A percentile compares a stretch with the other conserved stretches of the same genome.
Conservation (phyloP, 2,113 vertebrate genomes). For the Tautogolabrus adspersus region DNA sequence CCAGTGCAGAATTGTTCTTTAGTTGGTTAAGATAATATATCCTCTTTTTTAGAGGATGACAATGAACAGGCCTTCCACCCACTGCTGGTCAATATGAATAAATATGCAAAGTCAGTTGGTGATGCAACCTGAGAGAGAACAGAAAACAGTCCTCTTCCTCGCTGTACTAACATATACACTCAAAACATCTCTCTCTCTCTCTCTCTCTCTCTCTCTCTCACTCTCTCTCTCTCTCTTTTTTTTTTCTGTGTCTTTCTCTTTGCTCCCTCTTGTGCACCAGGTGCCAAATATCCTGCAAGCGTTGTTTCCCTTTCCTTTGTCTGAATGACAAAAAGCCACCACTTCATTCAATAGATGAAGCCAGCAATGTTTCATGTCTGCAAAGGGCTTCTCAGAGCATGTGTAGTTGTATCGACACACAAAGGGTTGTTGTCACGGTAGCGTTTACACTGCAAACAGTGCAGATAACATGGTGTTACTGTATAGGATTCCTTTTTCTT, state of each 20-base stretch:
- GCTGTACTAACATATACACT: not conserved
- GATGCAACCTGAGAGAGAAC: not conserved
- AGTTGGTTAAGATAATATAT: not conserved
- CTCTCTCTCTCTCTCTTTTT: not conserved
- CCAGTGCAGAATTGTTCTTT: not conserved
- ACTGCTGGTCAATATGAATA: not conserved
- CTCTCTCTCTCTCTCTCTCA: not conserved
- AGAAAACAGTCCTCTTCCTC: not conserved
- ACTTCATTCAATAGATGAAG: not conserved
- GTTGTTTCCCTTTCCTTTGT: not conserved
- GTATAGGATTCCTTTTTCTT: slow-evolving; percentile 12
- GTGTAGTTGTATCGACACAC: not conserved
- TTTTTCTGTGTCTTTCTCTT: not conserved
- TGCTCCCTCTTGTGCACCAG: not conserved
- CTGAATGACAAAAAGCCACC: not conserved
- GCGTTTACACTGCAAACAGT: slow-evolving; percentile 22
- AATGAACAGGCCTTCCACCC: not conserved
- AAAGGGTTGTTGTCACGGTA: not conserved
- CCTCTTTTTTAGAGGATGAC: not conserved
- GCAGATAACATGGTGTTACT: not conserved
- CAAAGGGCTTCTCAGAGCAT: not conserved
- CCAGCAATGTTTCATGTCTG: not conserved
- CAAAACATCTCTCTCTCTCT: not conserved
- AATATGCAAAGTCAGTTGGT: not conserved
- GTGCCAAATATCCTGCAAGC: not conserved